phyloP scores from a whole-genome alignment of 2,113 vertebrate genomes.

The Poeciliopsis prolifica region DNA sequence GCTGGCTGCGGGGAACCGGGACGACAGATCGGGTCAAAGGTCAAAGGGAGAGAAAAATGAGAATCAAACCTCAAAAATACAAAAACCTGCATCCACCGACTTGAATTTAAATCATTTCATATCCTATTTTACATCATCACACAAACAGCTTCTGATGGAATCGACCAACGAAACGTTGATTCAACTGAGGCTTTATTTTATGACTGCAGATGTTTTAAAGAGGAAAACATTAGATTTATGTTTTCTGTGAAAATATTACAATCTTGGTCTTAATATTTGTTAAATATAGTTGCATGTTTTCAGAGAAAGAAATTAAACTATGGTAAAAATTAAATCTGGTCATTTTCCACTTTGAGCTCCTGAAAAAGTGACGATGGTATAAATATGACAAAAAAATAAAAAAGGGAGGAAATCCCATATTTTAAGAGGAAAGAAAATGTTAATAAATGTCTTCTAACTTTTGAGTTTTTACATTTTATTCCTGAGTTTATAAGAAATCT shows the following conservation, averaged over 20 bases:
- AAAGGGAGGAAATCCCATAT: no score
- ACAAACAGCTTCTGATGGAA: background rate
- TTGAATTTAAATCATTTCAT: background rate
- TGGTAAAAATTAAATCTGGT: background rate
- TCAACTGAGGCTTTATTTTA: background rate
- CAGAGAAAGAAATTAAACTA: background rate
- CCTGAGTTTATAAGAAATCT: slow-evolving; percentile 24
- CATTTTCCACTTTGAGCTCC: background rate
- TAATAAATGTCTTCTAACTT: background rate
- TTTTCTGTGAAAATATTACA: no score
- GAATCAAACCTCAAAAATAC: background rate
- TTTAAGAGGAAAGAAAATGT: background rate
- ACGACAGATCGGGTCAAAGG: background rate
- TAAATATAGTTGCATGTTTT: background rate
- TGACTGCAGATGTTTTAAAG: background rate
- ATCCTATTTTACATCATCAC: background rate
- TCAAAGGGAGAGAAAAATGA: background rate
- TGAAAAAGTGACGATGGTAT: background rate
- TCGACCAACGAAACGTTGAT: background rate
- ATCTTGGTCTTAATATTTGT: background rate
- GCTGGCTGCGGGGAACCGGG: slow-evolving; percentile 12
- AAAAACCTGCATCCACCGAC: background rate
- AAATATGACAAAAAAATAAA: background rate
- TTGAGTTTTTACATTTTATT: slow-evolving; percentile 1
- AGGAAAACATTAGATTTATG: no score